Percentiles rank a stretch among this genome's conserved stretches.
Evolutionary conservation across 2,797 vertebrate genomes (phyloP).

Genomic region (Halcyon badia): DNA sequence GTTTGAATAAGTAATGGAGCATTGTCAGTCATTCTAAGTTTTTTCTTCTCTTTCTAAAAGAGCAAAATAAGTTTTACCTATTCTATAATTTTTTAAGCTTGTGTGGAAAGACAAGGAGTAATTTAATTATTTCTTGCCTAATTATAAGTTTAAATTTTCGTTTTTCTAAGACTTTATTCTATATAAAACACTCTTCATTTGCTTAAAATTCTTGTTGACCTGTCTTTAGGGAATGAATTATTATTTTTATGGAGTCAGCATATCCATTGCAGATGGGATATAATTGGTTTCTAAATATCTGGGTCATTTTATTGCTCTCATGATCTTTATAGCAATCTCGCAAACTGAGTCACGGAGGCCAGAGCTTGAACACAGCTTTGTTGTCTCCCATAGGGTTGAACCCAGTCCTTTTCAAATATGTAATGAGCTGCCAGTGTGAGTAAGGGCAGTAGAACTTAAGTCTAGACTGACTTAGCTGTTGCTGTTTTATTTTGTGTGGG

Average conservation of each 20-base stretch:
- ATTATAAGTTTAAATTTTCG: background rate
- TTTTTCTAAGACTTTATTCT: background rate
- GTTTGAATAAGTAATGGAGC: background rate
- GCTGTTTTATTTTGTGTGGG: background rate
- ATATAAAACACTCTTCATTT: background rate
- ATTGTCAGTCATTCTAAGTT: background rate
- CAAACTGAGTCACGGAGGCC: background rate
- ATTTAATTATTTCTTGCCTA: background rate
- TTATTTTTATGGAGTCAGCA: conserved; percentile 22
- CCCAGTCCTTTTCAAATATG: background rate
- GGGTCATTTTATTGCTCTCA: conserved; percentile 46
- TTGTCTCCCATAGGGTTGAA: conserved; percentile 23
- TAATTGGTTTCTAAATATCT: conserved; percentile 61
- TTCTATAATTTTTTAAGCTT: background rate
- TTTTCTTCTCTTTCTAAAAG: background rate
- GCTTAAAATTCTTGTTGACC: background rate
- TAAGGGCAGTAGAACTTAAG: background rate
- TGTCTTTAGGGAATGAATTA: conserved; percentile 26
- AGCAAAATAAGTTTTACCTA: background rate
- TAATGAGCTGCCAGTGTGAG: background rate
- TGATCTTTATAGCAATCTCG: conserved; percentile 16
- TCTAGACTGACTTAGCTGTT: background rate
- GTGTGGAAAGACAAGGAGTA: background rate
- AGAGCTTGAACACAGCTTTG: background rate
- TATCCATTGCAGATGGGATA: conserved; percentile 35